Conservation (phyloP, 1,140 invertebrate species). For the Zophobas atratus region DNA sequence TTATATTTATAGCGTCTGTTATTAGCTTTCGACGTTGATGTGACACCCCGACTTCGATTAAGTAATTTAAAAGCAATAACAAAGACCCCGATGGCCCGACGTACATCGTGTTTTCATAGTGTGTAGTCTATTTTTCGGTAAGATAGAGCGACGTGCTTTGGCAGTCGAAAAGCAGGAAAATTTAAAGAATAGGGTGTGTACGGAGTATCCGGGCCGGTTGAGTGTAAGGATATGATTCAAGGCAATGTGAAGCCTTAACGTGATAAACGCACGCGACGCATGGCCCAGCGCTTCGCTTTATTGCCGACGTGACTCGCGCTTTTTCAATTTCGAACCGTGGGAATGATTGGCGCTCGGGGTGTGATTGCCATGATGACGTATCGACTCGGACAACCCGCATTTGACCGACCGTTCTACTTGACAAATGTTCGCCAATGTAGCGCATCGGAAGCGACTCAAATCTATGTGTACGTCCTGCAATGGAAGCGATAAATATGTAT, state of each 20-base stretch:
- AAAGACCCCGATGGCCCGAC: not conserved
- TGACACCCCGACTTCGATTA: not conserved
- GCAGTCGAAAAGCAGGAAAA: conserved; percentile 23
- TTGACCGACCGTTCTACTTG: conserved; percentile 65
- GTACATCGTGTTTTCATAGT: conserved; percentile 17
- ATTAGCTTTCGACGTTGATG: not conserved
- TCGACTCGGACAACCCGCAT: conserved; percentile 65
- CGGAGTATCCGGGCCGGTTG: conserved; percentile 53
- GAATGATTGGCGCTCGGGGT: conserved; percentile 68
- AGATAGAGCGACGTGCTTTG: conserved; percentile 29
- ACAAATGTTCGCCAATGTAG: conserved; percentile 65
- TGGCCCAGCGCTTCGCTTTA: conserved; percentile 65
- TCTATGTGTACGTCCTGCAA: conserved; percentile 47
- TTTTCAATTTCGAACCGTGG: conserved; percentile 68
- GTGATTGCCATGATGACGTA: conserved; percentile 68
- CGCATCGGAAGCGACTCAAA: conserved; percentile 47
- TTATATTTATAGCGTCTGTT: not conserved
- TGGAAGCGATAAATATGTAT: conserved; percentile 53
- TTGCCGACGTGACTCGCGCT: conserved; percentile 68
- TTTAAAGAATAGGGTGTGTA: conserved; percentile 44
- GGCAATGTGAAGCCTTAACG: conserved; percentile 53
- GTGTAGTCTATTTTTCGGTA: conserved; percentile 29
- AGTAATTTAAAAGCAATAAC: not conserved
- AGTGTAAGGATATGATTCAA: conserved; percentile 60
- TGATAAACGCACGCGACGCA: conserved; percentile 66